Evolutionary conservation across 2,797 vertebrate species (phyloP).

Genomic region (Saxicola maurus): DNA sequence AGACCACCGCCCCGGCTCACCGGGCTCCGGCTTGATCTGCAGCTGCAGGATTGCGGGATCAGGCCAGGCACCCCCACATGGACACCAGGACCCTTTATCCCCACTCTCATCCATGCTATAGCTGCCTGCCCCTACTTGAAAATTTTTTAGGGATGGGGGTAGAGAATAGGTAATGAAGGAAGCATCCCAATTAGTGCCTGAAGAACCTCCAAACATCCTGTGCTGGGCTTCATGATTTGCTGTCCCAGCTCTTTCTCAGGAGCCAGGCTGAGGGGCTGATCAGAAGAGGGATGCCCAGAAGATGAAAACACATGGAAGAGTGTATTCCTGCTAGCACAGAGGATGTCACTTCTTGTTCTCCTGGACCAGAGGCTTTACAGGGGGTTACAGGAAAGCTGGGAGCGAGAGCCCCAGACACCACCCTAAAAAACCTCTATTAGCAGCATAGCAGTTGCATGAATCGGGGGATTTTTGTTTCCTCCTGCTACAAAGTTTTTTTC

Average conservation of each 20-base stretch:
- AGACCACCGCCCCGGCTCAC: accelerated
- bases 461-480: background rate
- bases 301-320: accelerated
- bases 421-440: background rate
- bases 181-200: accelerated
- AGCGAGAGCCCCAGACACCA: background rate
- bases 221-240: accelerated
- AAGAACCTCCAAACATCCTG: background rate
- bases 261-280: background rate
- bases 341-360: background rate
- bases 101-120: background rate
- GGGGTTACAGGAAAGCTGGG: background rate
- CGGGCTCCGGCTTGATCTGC: no score
- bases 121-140: background rate
- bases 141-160: background rate
- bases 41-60: no score
- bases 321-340: accelerated
- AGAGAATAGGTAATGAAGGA: background rate
- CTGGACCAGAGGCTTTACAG: background rate
- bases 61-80: accelerated
- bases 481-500: background rate
- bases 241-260: accelerated
- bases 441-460: background rate
- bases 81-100: background rate
- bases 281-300: background rate